Conservation (phyloP, 2,113 vertebrate genomes). For the Oenanthe melanoleuca region DNA sequence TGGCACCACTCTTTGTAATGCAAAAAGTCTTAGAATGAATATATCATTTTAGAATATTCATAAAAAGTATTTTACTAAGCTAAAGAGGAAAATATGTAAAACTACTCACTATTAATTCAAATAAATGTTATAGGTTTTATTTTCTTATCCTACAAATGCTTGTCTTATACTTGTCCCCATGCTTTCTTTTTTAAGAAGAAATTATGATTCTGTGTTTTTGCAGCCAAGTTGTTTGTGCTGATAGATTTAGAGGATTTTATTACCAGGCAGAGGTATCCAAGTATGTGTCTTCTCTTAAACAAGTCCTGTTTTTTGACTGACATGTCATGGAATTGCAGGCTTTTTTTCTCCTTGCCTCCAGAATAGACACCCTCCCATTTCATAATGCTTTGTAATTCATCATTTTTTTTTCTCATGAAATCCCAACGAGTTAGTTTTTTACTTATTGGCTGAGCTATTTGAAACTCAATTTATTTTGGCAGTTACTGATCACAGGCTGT, state of each 20-base stretch:
- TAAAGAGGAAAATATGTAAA: neutral
- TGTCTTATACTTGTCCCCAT: neutral
- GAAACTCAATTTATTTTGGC: neutral
- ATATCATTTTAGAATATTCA: neutral
- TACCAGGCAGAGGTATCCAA: constrained; percentile 2
- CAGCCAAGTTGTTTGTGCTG: neutral
- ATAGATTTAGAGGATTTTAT: neutral
- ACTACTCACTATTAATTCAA: neutral
- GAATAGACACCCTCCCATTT: neutral
- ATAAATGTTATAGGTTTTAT: accelerated
- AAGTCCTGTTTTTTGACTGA: neutral
- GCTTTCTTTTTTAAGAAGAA: neutral
- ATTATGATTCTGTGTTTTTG: neutral
- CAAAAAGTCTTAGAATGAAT: neutral
- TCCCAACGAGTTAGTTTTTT: neutral
- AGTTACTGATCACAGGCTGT: neutral
- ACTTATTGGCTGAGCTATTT: neutral
- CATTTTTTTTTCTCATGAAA: neutral
- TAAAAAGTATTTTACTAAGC: neutral
- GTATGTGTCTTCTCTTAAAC: neutral
- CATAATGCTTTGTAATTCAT: neutral
- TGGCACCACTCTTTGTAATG: neutral
- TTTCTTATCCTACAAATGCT: neutral
- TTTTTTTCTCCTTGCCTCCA: neutral
- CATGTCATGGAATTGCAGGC: neutral